Evolutionary conservation across 2,797 vertebrate species (phyloP).

Genomic region (Myripristis jacobus): DNA sequence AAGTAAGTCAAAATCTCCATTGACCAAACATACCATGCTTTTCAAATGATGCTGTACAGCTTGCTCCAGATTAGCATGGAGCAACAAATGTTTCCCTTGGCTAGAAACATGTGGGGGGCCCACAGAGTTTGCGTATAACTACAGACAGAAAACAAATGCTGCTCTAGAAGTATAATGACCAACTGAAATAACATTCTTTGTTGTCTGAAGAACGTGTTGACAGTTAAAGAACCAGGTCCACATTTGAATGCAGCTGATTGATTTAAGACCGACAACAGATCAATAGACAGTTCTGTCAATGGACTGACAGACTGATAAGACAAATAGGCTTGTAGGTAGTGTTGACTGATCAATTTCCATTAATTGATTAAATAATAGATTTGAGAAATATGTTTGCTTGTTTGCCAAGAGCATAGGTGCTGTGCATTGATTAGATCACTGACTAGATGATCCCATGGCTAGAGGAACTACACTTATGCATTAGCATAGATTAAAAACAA

Average conservation of each 20-base stretch:
- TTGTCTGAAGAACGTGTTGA: not conserved
- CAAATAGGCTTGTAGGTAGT: conserved; percentile 2
- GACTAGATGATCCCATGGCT: not conserved
- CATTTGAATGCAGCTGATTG: conserved; percentile 1
- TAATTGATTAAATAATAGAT: conserved; percentile 43
- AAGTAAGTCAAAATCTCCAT: not conserved
- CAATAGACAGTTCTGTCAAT: conserved; percentile 23
- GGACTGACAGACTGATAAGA: conserved; percentile 1
- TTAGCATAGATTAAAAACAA: not conserved
- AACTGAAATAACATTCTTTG: not conserved
- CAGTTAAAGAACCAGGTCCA: not conserved
- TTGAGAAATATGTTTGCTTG: conserved; percentile 1
- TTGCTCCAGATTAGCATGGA: not conserved
- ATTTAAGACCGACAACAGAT: conserved; percentile 13
- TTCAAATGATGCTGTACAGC: not conserved
- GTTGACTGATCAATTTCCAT: conserved; percentile 19
- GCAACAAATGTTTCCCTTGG: not conserved
- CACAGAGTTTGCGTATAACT: not conserved
- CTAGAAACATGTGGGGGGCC: not conserved
- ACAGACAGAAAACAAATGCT: not conserved
- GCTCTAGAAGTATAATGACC: not conserved
- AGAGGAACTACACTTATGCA: not conserved
- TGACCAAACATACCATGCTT: not conserved
- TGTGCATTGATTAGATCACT: conserved; percentile 8
- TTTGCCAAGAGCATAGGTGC: conserved; percentile 6